Evolutionary conservation across 2,888 invertebrate genomes (phyloP).

Genomic region (Drosophila austrosaltans): DNA sequence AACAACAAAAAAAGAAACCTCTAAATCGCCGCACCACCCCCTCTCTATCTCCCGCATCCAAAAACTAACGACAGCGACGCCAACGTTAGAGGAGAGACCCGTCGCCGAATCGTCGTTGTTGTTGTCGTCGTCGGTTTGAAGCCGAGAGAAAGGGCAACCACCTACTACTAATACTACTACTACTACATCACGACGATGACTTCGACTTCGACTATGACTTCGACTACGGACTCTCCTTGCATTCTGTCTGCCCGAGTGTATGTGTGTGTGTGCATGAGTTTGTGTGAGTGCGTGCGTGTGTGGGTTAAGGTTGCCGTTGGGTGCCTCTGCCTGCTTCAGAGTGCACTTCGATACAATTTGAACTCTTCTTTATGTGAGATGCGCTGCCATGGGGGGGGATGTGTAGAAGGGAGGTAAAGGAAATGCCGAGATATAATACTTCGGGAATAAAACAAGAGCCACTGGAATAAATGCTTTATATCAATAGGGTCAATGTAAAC

Average conservation of each 20-base stretch:
- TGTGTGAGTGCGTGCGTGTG: conserved; percentile 21
- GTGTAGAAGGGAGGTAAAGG: background rate
- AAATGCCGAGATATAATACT: background rate
- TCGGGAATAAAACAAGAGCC: background rate
- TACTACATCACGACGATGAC: background rate
- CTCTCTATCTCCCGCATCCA: background rate
- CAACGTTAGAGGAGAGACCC: conserved; percentile 27
- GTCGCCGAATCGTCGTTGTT: conserved; percentile 10
- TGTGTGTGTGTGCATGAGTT: background rate
- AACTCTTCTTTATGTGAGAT: conserved; percentile 72
- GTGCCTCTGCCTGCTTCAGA: conserved; percentile 38
- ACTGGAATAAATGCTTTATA: background rate
- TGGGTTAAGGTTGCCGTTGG: conserved; percentile 22
- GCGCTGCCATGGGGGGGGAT: conserved; percentile 35
- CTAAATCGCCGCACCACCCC: background rate
- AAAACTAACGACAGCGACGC: conserved; percentile 16
- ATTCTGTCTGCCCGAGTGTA: background rate
- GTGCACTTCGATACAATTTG: conserved; percentile 72
- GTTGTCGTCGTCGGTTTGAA: conserved; percentile 29
- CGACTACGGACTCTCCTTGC: conserved; percentile 4
- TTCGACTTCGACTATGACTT: background rate
- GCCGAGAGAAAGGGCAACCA: conserved; percentile 10
- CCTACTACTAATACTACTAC: conserved; percentile 10
- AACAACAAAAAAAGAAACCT: conserved; percentile 54
- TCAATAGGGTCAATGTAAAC: conserved; percentile 3